These are phyloP conservation scores for Columba guinea DNA, from an alignment of 2,797 vertebrate species.

Conservation along the genomic window DNA sequence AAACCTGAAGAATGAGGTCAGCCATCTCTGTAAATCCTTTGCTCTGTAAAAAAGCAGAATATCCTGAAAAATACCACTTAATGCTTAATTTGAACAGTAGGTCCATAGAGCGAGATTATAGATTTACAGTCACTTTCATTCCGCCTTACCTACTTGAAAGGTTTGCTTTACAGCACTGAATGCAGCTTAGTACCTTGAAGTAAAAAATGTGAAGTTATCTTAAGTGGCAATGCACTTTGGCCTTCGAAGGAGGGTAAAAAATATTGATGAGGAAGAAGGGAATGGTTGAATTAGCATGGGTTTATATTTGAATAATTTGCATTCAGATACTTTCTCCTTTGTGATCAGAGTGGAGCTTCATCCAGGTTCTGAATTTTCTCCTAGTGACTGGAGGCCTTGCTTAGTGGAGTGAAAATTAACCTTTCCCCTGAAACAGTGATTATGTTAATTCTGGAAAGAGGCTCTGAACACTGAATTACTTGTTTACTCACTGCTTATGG, in stretches of 20 bases:
- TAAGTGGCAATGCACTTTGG: neutral
- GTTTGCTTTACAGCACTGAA: neutral
- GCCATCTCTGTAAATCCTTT: constrained; percentile 32
- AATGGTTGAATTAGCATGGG: neutral
- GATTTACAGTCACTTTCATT: neutral
- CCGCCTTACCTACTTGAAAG: neutral
- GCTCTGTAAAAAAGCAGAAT: neutral
- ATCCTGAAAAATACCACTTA: neutral
- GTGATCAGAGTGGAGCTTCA: neutral
- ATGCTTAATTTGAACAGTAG: neutral
- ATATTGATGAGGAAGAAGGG: neutral
- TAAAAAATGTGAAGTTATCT: neutral
- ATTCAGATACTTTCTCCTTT: neutral
- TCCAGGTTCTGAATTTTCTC: neutral
- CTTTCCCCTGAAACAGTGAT: neutral
- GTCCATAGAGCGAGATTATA: neutral
- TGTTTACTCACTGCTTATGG: neutral
- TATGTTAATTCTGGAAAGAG: neutral
- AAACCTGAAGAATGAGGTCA: constrained; percentile 97
- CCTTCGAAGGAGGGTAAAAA: neutral
- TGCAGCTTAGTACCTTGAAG: neutral
- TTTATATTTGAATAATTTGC: neutral
- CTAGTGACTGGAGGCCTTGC: neutral
- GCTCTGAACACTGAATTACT: neutral
- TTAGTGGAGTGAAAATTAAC: neutral